Base-by-base conservation (phyloP, 2,888 invertebrate genomes). In the Augochlorella aurata region DNA sequence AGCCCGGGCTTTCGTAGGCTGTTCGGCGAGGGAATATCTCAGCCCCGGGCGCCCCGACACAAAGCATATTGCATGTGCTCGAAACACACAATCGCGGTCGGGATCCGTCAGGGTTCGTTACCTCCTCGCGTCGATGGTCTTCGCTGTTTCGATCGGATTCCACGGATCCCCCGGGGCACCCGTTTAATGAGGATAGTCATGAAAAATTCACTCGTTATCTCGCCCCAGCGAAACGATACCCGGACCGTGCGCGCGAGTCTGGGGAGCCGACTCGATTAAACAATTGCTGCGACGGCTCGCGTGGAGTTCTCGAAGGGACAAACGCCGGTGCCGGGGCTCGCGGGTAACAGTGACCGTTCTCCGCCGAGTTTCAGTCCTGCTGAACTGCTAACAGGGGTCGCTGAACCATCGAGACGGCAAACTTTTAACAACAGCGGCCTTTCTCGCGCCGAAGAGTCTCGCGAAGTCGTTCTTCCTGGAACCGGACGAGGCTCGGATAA, bases 11-110 rank as follows among this genome's bases (percentile, higher is more conserved):
- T 54, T 21, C 54, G 68, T 29, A 76, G 83, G 75, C 70, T 78
- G 80, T 79, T 80, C 81, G 75, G 74, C 75, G 54, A 63, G 87
- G 86, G 85, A 84, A 81, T 84, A 65, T 74, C 81, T 80, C 77
- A 52, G 87, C 87, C 84, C 50, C 49, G 71, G 84, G 79, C 86
- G 78, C 72, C 74, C 63, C 70, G 83, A 82, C 80, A 88, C 85
- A 85, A 87, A 90, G 88, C 89, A 90, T 89, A 90, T 91, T 90
- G 90, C 88, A 84, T 84, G 83, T 79, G 84, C 77, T 71, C 69
- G 71, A 74, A 82, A 83, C 79, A 81, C 75, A 85, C 85, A 78
- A 85, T 83, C 58, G 84, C 70, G 50, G 72, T 38, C 12, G 38
- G 9, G 38, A 63, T 9, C 29, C 63, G 73, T 69, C 82, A 63